A percentile compares a stretch with the other conserved stretches of the same genome.
These are phyloP conservation scores for Cecropterus lyciades DNA, from an alignment of 1,140 invertebrate genomes.

Conservation along the genomic window DNA sequence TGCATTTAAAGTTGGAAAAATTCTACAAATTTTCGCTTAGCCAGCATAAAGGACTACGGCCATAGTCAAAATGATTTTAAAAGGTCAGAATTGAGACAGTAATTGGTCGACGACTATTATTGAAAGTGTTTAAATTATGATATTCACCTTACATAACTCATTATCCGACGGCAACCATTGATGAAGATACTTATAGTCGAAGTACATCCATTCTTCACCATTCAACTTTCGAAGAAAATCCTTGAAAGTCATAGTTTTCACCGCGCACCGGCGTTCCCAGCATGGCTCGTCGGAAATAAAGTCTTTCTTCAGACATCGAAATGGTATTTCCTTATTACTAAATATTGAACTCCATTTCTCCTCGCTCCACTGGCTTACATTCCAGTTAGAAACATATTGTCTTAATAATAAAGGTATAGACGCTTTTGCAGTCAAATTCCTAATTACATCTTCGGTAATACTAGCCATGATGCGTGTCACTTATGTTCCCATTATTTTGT, in stretches of 20 bases:
- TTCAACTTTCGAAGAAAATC: conserved; percentile 85
- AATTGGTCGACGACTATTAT: too few relatives aligned
- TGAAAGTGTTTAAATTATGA: too few relatives aligned
- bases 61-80: too few relatives aligned
- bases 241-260: conserved; percentile 85
- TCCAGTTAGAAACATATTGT: conserved; percentile 65
- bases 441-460: conserved; percentile 56
- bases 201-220: conserved; percentile 89
- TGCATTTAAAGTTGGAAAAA: too few relatives aligned
- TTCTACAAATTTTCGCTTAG: too few relatives aligned
- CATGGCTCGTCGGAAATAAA: conserved; percentile 86
- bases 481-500: too few relatives aligned
- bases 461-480: conserved; percentile 40
- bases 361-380: conserved; percentile 68
- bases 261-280: conserved; percentile 89
- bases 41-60: too few relatives aligned
- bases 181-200: conserved; percentile 93
- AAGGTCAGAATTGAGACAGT: too few relatives aligned
- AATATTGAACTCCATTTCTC: conserved; percentile 82
- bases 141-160: conserved; percentile 85
- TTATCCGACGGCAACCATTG: conserved; percentile 87
- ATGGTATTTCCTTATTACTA: conserved; percentile 71
- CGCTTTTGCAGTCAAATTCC: conserved; percentile 52
- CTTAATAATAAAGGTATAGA: conserved; percentile 62
- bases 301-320: conserved; percentile 71